These are phyloP conservation scores for Leptodactylus fuscus DNA, from an alignment of 2,113 vertebrate genomes.

Conservation along the genomic window DNA sequence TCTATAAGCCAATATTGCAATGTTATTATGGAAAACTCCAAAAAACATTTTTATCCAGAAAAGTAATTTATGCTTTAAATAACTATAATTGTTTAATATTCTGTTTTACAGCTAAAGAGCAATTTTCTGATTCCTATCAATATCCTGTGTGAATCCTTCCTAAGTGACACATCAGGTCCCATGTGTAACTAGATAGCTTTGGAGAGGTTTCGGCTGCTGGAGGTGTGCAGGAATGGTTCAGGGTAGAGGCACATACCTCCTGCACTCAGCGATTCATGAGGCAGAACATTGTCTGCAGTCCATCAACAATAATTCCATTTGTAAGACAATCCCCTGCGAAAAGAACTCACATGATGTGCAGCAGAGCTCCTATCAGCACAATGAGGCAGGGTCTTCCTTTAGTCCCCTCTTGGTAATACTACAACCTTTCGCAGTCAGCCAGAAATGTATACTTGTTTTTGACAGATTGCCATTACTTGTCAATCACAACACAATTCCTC, in stretches of 20 bases:
- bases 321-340: slow-evolving; percentile 56
- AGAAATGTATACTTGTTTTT: slow-evolving; percentile 43
- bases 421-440: background rate
- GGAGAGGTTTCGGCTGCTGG: slow-evolving; percentile 47
- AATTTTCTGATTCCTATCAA: slow-evolving; percentile 12
- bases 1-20: too few relatives aligned
- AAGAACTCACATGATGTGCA: slow-evolving; percentile 26
- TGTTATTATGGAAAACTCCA: too few relatives aligned
- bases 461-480: slow-evolving; percentile 48
- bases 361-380: too few relatives aligned
- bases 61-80: too few relatives aligned
- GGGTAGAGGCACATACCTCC: background rate
- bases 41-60: too few relatives aligned
- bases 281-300: slow-evolving; percentile 58
- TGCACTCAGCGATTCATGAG: slow-evolving; percentile 54
- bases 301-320: slow-evolving; percentile 56
- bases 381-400: slow-evolving; percentile 22
- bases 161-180: slow-evolving; percentile 37
- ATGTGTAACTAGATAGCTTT: slow-evolving; percentile 47
- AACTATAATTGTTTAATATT: background rate
- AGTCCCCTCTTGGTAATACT: slow-evolving; percentile 15
- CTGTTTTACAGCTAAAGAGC: background rate
- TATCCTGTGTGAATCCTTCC: slow-evolving; percentile 17
- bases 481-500: slow-evolving; percentile 28
- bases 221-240: slow-evolving; percentile 37